A percentile compares a stretch with the other conserved stretches of the same genome.
Evolutionary conservation across 2,888 invertebrate species (phyloP).

Genomic region (Julus scandinavius): DNA sequence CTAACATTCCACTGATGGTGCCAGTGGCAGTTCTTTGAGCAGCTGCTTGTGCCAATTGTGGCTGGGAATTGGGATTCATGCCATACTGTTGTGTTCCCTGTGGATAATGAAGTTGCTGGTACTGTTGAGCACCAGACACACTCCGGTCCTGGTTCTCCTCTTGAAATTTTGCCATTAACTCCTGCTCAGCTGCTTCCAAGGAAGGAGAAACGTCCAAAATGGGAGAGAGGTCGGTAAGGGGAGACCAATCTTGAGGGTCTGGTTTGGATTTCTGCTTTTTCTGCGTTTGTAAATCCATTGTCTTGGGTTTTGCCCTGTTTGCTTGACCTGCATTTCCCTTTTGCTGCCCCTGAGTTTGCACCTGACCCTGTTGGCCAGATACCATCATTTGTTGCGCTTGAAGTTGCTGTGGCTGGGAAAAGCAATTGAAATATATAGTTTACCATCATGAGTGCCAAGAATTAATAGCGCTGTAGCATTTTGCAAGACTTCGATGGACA

Average conservation of each 20-base stretch:
- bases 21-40: conserved; percentile 51
- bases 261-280: conserved; percentile 59
- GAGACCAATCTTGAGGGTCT: conserved; percentile 65
- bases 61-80: neutral
- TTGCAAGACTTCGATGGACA: no score
- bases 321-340: conserved; percentile 13
- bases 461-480: no score
- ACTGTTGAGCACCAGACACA: neutral
- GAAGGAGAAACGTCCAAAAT: conserved; percentile 68
- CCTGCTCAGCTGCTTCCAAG: conserved; percentile 65
- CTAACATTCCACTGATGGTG: conserved; percentile 63
- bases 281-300: conserved; percentile 58
- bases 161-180: conserved; percentile 58
- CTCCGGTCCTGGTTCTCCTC: conserved; percentile 54
- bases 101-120: neutral
- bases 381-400: conserved; percentile 53
- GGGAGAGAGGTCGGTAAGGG: conserved; percentile 67
- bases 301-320: conserved; percentile 56
- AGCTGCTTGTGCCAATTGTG: neutral
- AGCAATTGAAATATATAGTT: neutral
- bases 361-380: neutral
- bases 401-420: conserved; percentile 50
- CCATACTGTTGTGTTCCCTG: neutral
- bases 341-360: neutral
- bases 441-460: no score